Evolutionary conservation across 53 echinoderm and acorn worm genomes (phyloP).

Genomic region (Echinarachnius parma): DNA sequence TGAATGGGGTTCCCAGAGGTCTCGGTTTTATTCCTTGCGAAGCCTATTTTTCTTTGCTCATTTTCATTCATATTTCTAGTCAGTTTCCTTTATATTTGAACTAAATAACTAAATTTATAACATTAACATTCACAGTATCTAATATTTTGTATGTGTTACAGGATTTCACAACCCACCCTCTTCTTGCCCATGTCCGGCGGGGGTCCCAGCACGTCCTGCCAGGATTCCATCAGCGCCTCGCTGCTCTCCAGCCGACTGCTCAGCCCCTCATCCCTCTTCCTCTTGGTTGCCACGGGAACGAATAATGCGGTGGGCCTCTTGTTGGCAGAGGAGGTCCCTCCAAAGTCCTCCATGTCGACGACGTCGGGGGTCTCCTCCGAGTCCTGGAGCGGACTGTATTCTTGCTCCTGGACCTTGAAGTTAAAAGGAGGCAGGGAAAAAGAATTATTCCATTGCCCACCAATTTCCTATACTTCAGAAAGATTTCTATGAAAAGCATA

Average conservation of each 20-base stretch:
- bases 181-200: conserved; percentile 81
- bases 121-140: background rate
- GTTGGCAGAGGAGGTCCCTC: conserved; percentile 33
- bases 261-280: conserved; percentile 54
- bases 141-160: too few relatives aligned
- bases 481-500: too few relatives aligned
- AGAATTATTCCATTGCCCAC: too few relatives aligned
- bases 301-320: conserved; percentile 15
- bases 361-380: background rate
- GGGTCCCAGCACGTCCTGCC: conserved; percentile 87
- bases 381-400: background rate
- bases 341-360: conserved; percentile 79
- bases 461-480: too few relatives aligned
- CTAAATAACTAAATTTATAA: too few relatives aligned
- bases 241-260: conserved; percentile 16
- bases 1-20: too few relatives aligned
- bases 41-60: too few relatives aligned
- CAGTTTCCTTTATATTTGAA: too few relatives aligned
- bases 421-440: too few relatives aligned
- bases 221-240: conserved; percentile 61
- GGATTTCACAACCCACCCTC: conserved; percentile 59
- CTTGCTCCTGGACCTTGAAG: conserved; percentile 1
- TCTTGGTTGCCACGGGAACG: conserved; percentile 62
- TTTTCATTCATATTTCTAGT: too few relatives aligned
- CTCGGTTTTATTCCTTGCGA: too few relatives aligned